Evolutionary conservation across 2,113 vertebrate species (phyloP), one percentile per base, ranked within the genome.

Genomic region (Calyptomena viridis): DNA sequence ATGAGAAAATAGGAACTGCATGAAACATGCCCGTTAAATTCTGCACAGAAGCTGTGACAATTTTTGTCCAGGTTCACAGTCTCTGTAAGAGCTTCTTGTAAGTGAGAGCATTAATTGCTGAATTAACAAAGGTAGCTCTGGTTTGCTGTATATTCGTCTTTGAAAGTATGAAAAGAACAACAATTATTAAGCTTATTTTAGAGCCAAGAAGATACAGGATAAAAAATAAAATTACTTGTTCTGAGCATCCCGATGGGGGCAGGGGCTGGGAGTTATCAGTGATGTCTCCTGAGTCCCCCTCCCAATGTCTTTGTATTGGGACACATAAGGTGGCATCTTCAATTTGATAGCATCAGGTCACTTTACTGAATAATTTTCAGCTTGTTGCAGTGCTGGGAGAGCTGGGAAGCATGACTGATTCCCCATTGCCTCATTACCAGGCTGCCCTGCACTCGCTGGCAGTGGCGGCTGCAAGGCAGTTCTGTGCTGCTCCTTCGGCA

Each of bases 401-500:
- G 73, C 64, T 72, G 56, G 52, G 52, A 64, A 81, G 37, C 0
- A 0, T 6, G 9, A 46, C 53, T 8, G 83, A 78, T 89, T 94
- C 79, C 85, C 85, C 1, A 1, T 52, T 4, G 14, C 82, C 78
- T 92, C 84, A 28, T 87, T 76, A 76, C 46, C 4, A 0, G 67
- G 68, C 75, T 91, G 66, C 40, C 66, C 50, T 1, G 1, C 2
- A 0, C 58, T 86, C 88, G 44, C 55, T 12, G 52, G 56, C 85
- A 60, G 60, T 11, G 24, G 40, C 69, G 40, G 40, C 40, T 40
- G 40, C 60, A 3, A 28, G 53, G 59, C 50, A 33, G 35, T 55
- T 84, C 74, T 0, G 1, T 5, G n/a, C 67, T 1, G 2, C 73
- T 89, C 28, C 67, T 69, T 35, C 22, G 0, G 27, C 5, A 0